phyloP scores from a whole-genome alignment of 2,888 invertebrate genomes.

The Arenicola marina region DNA sequence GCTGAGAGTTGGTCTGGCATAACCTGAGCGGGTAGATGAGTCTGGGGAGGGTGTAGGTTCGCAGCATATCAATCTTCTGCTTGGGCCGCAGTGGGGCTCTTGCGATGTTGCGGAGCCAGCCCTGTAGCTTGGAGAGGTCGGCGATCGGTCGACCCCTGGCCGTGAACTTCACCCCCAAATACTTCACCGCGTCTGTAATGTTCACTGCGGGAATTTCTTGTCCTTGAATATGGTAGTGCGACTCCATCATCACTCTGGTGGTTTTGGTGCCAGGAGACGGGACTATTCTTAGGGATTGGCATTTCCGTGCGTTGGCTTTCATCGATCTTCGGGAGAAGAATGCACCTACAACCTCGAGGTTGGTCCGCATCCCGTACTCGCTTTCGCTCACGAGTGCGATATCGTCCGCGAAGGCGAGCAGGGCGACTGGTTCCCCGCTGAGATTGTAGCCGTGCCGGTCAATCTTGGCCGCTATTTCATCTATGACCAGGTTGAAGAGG shows the following conservation, averaged over 20 bases:
- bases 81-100: neutral
- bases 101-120: neutral
- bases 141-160: neutral
- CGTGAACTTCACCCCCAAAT: neutral
- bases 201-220: neutral
- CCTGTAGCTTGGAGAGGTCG: neutral
- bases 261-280: neutral
- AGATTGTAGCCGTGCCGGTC: neutral
- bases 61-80: neutral
- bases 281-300: neutral
- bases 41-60: too few relatives aligned
- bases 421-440: neutral
- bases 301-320: neutral
- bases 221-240: neutral
- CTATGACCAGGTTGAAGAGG: neutral
- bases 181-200: neutral
- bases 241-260: neutral
- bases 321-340: neutral
- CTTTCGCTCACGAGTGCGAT: too few relatives aligned
- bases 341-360: neutral
- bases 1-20: too few relatives aligned
- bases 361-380: neutral
- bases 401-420: neutral
- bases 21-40: too few relatives aligned
- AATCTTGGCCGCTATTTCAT: neutral